phyloP scores from a whole-genome alignment of 2,888 invertebrate species.

The Drosophila sordidapex region DNA sequence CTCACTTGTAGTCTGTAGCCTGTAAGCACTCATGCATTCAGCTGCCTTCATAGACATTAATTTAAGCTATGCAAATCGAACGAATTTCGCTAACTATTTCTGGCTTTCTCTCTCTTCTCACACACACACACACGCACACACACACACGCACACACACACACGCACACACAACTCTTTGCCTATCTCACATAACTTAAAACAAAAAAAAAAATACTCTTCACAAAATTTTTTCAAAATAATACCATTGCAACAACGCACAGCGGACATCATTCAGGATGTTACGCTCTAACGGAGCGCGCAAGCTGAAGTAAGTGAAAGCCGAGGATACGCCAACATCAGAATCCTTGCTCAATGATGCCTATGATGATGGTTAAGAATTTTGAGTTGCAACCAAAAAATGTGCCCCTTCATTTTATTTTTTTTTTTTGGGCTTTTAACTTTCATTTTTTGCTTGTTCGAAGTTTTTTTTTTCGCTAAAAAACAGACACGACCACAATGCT shows the following conservation, averaged over 20 bases:
- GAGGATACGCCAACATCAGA: conserved; percentile 28
- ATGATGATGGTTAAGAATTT: conserved; percentile 55
- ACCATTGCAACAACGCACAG: conserved; percentile 48
- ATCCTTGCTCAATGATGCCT: conserved; percentile 38
- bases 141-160: too few species aligned
- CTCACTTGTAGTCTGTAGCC: conserved; percentile 28
- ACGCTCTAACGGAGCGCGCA: conserved; percentile 85
- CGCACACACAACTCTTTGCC: conserved; percentile 36
- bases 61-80: conserved; percentile 47
- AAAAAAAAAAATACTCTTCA: conserved; percentile 14
- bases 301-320: conserved; percentile 82
- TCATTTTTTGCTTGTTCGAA: conserved; percentile 24
- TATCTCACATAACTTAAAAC: conserved; percentile 8
- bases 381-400: conserved; percentile 33
- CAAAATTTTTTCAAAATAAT: conserved; percentile 17
- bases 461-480: conserved; percentile 11
- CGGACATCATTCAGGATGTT: conserved; percentile 85
- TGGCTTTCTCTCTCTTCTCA: conserved; percentile 60
- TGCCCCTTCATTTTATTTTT: conserved; percentile 2
- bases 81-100: conserved; percentile 56
- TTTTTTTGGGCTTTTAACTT: background rate
- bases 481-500: conserved; percentile 17
- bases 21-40: conserved; percentile 31
- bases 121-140: conserved; percentile 1
- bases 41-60: conserved; percentile 28